phyloP scores from a whole-genome alignment of 53 echinoderm and acorn worm genomes.

The Astropecten irregularis region DNA sequence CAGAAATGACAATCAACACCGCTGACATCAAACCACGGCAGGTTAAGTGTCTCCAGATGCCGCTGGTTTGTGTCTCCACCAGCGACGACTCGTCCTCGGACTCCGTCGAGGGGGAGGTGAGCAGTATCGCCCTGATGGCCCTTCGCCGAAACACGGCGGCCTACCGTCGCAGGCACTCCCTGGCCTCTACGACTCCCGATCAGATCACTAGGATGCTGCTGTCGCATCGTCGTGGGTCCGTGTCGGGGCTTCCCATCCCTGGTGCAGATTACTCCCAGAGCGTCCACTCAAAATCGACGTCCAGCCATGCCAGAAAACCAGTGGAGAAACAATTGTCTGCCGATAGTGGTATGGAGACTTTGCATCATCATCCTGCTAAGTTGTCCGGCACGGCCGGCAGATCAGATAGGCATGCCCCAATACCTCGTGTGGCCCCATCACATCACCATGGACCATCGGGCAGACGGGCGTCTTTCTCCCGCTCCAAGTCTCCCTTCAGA shows the following conservation, averaged over 20 bases:
- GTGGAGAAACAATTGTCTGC: slow-evolving; percentile 6
- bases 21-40: background rate
- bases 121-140: background rate
- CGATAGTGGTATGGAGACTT: background rate
- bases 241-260: background rate
- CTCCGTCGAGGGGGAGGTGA: slow-evolving; percentile 11
- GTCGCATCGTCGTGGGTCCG: slow-evolving; percentile 39
- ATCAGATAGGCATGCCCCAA: background rate
- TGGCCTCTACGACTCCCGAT: slow-evolving; percentile 24
- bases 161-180: slow-evolving; percentile 25
- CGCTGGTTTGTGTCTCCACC: background rate
- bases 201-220: slow-evolving; percentile 44
- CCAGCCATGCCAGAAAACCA: background rate
- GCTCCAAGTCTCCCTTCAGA: slow-evolving; percentile 9
- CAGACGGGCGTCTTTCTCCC: background rate
- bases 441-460: background rate
- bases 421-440: background rate
- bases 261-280: background rate
- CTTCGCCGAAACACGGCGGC: background rate
- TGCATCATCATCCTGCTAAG: background rate
- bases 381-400: background rate
- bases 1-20: too few species aligned
- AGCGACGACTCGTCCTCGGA: slow-evolving; percentile 27
- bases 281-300: background rate
- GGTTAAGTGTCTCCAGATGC: background rate